Evolutionary conservation across 2,888 invertebrate genomes (phyloP).

Genomic region (Tetropium fuscum): DNA sequence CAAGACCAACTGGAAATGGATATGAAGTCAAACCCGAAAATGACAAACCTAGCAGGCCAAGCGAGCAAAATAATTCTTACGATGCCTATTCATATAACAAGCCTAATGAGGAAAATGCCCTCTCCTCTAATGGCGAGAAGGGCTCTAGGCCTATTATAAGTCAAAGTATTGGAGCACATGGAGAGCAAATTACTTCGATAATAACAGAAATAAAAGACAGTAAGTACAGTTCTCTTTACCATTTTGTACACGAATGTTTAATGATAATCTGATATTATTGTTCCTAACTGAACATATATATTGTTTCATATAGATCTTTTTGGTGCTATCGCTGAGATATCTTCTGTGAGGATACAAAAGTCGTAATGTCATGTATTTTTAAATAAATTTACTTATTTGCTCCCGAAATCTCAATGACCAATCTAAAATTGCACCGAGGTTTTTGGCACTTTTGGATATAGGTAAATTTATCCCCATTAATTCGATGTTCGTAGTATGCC

Average conservation of each 20-base stretch:
- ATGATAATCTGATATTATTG: too few relatives aligned
- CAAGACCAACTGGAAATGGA: slow-evolving; percentile 6
- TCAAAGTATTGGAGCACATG: slow-evolving; percentile 56
- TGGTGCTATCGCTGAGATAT: too few relatives aligned
- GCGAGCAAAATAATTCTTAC: slow-evolving; percentile 15
- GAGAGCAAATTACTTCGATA: slow-evolving; percentile 61
- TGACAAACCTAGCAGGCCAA: slow-evolving; percentile 13
- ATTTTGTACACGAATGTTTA: too few relatives aligned
- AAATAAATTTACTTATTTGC: too few relatives aligned
- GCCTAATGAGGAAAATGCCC: background rate
- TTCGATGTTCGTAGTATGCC: too few relatives aligned
- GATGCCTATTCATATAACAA: slow-evolving; percentile 14
- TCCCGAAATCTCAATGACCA: background rate
- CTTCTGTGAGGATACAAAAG: too few relatives aligned
- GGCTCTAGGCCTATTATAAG: slow-evolving; percentile 52
- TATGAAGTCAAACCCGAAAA: slow-evolving; percentile 8
- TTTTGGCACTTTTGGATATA: too few relatives aligned
- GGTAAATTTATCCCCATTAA: too few relatives aligned
- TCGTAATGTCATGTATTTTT: too few relatives aligned
- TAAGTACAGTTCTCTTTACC: slow-evolving; percentile 46
- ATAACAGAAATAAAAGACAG: slow-evolving; percentile 59
- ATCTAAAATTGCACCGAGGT: too few relatives aligned
- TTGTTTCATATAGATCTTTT: too few relatives aligned
- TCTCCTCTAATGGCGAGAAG: slow-evolving; percentile 14
- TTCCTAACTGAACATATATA: too few relatives aligned